Evolutionary conservation across 1,140 invertebrate species (phyloP), one percentile per base, ranked within the genome.

Genomic region (Papilio aristodemus): DNA sequence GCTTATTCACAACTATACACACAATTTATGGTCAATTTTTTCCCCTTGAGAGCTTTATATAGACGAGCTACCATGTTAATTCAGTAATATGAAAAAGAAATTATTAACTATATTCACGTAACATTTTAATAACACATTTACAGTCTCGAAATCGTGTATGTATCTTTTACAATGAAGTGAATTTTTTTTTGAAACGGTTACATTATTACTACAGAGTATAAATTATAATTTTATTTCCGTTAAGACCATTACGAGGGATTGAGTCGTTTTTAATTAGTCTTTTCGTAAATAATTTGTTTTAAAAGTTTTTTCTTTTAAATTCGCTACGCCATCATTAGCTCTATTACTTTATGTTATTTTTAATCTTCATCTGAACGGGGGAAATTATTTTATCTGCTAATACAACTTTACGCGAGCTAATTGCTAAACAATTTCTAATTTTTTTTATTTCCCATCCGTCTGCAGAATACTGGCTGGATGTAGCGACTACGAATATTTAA

Each of bases 1-100:
- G 62, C 39, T 64, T 43, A 64, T 64, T 64, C 62, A 64, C 37
- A 41, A 63, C 62, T 64, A 64, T 64, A 64, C 14, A 11, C 19
- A 64, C 62, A 50, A 66, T 66, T 66, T 66, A 66, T 66, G 41
- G 41, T 19, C 22, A n/a, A 66, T 27, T 36, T 46, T n/a, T 43
- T 17, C 13, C 39, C 63, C 63, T 46, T 25, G 63, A 41, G 41
- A 14, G 13, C 63, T 50, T 10, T 66, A 50, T 32, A 50, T 17
- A 36, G 19, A 64, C 38, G 14, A 27, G 22, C 14, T 66, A 50
- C 41, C 27, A 43, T 41, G 13, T 66, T 66, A 66, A 50, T 43
- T 32, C 11, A 25, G 62, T 41, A 63, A 43, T 43, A 50, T 25
- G 36, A 25, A 46, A 46, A 41, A 22, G 25, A 63, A 39, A 43